These are phyloP conservation scores for Drosophila santomea DNA, from an alignment of 1,140 invertebrate species.

Conservation along the genomic window DNA sequence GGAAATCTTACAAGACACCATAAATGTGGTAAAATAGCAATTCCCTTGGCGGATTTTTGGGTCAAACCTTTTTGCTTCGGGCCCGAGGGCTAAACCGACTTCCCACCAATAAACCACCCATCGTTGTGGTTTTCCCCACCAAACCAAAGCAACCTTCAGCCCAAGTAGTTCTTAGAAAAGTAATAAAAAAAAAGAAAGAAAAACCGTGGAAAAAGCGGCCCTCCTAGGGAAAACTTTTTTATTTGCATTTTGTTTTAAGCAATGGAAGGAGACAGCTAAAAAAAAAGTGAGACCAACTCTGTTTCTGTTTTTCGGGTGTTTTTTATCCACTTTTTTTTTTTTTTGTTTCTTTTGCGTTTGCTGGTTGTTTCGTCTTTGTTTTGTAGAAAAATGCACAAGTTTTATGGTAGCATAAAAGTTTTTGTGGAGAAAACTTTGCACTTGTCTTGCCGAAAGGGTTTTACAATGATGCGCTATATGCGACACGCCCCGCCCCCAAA, in stretches of 20 bases:
- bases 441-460: conserved; percentile 81
- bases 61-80: conserved; percentile 16
- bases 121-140: not conserved
- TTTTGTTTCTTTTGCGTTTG: conserved; percentile 23
- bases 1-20: not conserved
- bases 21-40: not conserved
- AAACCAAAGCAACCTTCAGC: conserved; percentile 26
- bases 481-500: conserved; percentile 7
- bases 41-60: conserved; percentile 13
- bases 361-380: conserved; percentile 71
- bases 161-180: conserved; percentile 62
- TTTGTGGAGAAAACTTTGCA: conserved; percentile 78
- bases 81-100: conserved; percentile 3
- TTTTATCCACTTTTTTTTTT: conserved; percentile 23
- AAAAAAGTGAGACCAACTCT: conserved; percentile 65
- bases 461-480: conserved; percentile 75
- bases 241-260: conserved; percentile 80
- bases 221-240: conserved; percentile 62
- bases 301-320: conserved; percentile 55
- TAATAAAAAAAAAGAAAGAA: conserved; percentile 30
- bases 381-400: conserved; percentile 81
- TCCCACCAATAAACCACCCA: conserved; percentile 5
- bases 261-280: conserved; percentile 23
- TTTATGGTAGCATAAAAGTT: conserved; percentile 77
- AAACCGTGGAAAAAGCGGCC: conserved; percentile 37